These are phyloP conservation scores for Albula glossodonta DNA, from an alignment of 2,113 vertebrate species.

Conservation along the genomic window DNA sequence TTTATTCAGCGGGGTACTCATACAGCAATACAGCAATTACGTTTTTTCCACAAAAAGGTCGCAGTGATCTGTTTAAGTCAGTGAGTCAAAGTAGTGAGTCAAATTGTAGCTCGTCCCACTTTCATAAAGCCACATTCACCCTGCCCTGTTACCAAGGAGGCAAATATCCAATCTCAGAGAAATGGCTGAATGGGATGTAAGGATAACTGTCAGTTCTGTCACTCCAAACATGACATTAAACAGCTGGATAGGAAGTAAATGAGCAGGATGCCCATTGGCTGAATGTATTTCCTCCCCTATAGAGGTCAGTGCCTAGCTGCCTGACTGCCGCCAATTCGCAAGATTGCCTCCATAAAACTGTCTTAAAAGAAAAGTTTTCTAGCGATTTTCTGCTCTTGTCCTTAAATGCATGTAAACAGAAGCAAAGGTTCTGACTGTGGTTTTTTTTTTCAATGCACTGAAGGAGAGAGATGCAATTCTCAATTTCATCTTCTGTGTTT, in stretches of 20 bases:
- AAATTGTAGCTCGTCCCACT: background rate
- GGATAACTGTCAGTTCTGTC: background rate
- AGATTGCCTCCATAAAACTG: background rate
- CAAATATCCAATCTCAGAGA: background rate
- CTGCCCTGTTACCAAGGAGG: background rate
- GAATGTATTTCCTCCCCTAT: background rate
- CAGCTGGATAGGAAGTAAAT: background rate
- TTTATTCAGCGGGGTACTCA: too few species aligned
- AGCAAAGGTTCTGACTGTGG: background rate
- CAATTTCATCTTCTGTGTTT: background rate
- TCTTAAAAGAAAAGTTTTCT: background rate
- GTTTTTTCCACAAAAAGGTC: too few species aligned
- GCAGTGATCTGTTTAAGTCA: background rate
- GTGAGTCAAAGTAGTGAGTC: background rate
- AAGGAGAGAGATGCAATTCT: constrained; percentile 6
- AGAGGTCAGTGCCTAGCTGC: background rate
- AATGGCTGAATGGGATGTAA: background rate
- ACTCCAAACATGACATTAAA: background rate
- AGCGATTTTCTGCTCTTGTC: background rate
- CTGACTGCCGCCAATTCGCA: background rate
- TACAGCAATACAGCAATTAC: too few species aligned
- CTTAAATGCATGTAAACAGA: background rate
- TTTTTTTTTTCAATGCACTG: background rate
- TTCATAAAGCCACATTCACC: background rate
- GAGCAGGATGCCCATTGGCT: background rate